Conservation (phyloP, 2,888 invertebrate species). For the Chrysolina haemoptera region DNA sequence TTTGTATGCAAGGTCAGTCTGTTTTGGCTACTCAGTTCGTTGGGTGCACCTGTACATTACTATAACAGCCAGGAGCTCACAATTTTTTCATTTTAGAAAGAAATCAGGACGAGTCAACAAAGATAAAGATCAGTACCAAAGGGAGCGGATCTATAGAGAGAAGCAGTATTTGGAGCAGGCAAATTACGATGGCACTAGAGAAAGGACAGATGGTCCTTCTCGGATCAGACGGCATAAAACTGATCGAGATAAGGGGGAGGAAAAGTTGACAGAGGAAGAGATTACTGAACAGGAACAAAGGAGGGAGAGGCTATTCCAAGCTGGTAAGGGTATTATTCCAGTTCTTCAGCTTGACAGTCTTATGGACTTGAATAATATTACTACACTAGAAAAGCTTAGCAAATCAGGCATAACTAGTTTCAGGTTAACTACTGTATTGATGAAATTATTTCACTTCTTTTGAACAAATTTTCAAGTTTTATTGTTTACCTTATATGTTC, state of each 20-base stretch:
- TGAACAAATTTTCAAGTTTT: too few relatives aligned
- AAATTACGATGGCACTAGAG: conserved; percentile 61
- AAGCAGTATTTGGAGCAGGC: conserved; percentile 63
- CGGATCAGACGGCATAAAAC: conserved; percentile 60
- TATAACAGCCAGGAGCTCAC: background rate
- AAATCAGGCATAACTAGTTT: background rate
- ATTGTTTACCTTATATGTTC: too few relatives aligned
- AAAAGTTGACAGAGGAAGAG: conserved; percentile 66
- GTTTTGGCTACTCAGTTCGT: too few relatives aligned
- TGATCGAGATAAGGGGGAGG: conserved; percentile 70
- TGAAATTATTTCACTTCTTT: too few relatives aligned
- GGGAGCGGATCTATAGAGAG: conserved; percentile 67
- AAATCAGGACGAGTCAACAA: conserved; percentile 59
- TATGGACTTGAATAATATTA: background rate
- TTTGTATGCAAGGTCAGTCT: too few relatives aligned
- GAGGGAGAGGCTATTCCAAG: conserved; percentile 79
- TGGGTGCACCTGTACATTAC: background rate
- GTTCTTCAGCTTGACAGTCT: background rate
- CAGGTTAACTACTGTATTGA: too few relatives aligned
- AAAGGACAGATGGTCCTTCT: conserved; percentile 60
- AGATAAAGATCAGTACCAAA: conserved; percentile 66
- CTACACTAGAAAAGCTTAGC: background rate
- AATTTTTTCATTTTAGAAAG: conserved; percentile 48
- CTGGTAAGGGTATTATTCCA: conserved; percentile 71
- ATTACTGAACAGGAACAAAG: conserved; percentile 72